Percentiles rank a stretch among this genome's conserved stretches.
Evolutionary conservation across 2,113 vertebrate species (phyloP).

Genomic region (Ramphastos sulfuratus): DNA sequence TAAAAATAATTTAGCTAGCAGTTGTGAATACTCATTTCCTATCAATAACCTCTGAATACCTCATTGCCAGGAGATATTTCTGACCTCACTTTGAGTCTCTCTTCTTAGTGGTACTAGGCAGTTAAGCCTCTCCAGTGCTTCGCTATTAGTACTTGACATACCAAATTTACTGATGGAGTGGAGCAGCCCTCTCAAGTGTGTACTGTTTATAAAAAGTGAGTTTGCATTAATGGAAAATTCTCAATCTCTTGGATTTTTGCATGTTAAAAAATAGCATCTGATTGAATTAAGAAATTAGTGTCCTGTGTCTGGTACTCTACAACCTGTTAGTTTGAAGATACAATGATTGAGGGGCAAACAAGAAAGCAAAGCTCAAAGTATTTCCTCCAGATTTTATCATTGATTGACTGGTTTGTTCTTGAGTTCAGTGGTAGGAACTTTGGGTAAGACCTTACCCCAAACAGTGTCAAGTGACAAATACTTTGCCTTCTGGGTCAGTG

Average conservation of each 20-base stretch:
- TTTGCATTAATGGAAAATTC: neutral
- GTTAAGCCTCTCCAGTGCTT: neutral
- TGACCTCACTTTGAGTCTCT: neutral
- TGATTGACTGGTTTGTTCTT: neutral
- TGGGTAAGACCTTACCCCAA: neutral
- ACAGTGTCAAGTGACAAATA: neutral
- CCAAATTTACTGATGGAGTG: neutral
- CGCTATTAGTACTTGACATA: neutral
- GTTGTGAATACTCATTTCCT: constrained; percentile 38
- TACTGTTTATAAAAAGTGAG: neutral
- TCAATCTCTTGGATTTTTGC: neutral
- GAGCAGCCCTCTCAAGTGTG: neutral
- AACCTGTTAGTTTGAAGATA: neutral
- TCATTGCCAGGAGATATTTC: neutral
- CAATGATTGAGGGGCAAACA: neutral
- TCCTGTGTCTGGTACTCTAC: neutral
- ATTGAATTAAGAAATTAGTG: neutral
- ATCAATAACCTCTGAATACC: neutral
- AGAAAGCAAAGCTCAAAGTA: neutral
- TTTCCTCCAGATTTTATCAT: neutral
- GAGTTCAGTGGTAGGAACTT: neutral
- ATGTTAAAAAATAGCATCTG: neutral
- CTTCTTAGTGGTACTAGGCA: neutral
- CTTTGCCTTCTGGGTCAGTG: neutral
- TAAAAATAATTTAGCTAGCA: constrained; percentile 36